Evolutionary conservation across 2,797 vertebrate species (phyloP).

Genomic region (Sebastes ruberrimus): DNA sequence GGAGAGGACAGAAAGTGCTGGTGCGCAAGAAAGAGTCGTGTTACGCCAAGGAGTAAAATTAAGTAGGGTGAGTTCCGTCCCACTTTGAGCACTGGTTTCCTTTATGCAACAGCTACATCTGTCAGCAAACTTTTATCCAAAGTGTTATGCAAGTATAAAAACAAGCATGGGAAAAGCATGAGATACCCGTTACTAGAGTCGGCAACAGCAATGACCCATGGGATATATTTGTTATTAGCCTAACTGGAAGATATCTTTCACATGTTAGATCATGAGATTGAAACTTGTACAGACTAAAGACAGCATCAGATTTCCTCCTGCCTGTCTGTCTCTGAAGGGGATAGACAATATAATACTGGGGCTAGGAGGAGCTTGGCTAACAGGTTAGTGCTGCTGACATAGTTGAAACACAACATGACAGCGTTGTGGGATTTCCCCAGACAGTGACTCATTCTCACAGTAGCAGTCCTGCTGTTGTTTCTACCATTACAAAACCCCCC

Average conservation of each 20-base stretch:
- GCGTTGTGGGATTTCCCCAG: conserved; percentile 52
- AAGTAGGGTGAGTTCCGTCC: too few relatives aligned
- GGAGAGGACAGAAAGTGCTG: too few relatives aligned
- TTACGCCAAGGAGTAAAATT: too few relatives aligned
- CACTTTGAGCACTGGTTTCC: too few relatives aligned
- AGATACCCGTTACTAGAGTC: background rate
- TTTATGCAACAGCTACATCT: background rate
- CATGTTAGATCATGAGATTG: background rate
- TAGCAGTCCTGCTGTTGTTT: conserved; percentile 14
- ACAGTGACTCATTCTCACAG: conserved; percentile 47
- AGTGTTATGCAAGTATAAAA: background rate
- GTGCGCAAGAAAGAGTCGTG: too few relatives aligned
- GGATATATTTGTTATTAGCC: background rate
- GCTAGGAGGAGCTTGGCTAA: conserved; percentile 3
- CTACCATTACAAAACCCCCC: background rate
- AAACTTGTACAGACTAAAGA: background rate
- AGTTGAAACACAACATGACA: conserved; percentile 45
- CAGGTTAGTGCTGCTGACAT: conserved; percentile 43
- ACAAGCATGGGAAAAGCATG: background rate
- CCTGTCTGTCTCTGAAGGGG: background rate
- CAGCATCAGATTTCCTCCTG: background rate
- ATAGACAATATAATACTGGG: background rate
- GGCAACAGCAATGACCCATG: background rate
- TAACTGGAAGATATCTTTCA: background rate
- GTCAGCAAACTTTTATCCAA: background rate